These are phyloP conservation scores for Lagopus leucura DNA, from an alignment of 2,113 vertebrate genomes.

Conservation along the genomic window DNA sequence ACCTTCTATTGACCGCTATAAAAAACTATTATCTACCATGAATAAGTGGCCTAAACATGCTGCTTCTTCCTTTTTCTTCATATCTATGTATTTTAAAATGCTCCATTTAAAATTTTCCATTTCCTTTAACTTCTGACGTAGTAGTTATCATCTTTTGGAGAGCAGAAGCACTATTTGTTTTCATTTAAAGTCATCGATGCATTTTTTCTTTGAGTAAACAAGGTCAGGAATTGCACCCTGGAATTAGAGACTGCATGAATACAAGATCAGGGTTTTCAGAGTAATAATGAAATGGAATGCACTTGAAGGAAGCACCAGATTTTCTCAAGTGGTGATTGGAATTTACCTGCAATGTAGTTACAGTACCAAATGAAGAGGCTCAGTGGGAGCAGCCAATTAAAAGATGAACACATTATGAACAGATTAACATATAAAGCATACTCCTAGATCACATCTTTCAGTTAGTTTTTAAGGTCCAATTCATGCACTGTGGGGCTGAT, in stretches of 20 bases:
- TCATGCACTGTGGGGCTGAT: neutral
- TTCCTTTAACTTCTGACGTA: neutral
- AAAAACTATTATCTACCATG: slow-evolving; percentile 17
- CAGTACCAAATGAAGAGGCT: neutral
- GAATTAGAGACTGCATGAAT: neutral
- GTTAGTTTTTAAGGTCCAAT: neutral
- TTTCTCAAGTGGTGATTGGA: neutral
- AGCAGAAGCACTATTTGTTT: neutral
- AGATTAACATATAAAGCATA: neutral
- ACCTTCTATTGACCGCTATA: neutral
- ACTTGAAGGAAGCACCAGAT: neutral
- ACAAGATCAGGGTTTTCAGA: neutral
- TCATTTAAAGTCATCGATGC: neutral
- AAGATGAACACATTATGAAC: neutral
- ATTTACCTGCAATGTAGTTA: neutral
- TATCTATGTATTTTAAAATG: neutral
- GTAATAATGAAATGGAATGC: neutral
- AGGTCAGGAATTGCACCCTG: neutral
- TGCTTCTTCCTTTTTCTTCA: neutral
- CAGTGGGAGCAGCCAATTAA: neutral
- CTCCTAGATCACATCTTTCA: neutral
- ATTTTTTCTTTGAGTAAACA: neutral
- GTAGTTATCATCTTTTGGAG: neutral
- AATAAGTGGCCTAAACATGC: neutral
- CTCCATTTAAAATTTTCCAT: neutral